phyloP scores from a whole-genome alignment of 1,140 invertebrate species.

The Aradophagus sp. region DNA sequence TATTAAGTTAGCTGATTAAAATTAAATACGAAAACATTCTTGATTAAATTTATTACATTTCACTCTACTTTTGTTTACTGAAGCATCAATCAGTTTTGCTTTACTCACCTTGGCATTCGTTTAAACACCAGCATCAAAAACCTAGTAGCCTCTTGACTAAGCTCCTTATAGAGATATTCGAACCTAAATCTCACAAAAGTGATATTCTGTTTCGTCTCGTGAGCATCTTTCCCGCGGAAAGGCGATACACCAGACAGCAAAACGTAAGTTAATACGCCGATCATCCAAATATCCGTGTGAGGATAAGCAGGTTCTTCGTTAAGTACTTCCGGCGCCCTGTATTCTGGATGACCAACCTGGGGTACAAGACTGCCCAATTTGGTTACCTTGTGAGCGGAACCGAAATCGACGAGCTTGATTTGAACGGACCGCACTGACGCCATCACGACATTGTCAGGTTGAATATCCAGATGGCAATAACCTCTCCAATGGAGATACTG shows the following conservation, averaged over 20 bases:
- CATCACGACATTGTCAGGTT: slow-evolving; percentile 98
- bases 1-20: no score
- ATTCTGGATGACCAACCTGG: slow-evolving; percentile 81
- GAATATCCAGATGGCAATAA: slow-evolving; percentile 93
- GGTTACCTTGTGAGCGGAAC: slow-evolving; percentile 85
- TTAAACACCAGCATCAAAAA: slow-evolving; percentile 98
- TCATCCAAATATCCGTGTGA: slow-evolving; percentile 96
- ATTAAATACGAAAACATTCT: no score
- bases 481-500: slow-evolving; percentile 96
- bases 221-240: slow-evolving; percentile 87
- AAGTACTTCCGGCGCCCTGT: slow-evolving; percentile 93
- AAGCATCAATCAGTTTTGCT: no score
- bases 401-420: slow-evolving; percentile 95
- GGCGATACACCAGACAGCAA: slow-evolving; percentile 95
- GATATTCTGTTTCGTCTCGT: slow-evolving; percentile 93
- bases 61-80: no score
- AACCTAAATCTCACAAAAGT: slow-evolving; percentile 94
- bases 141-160: slow-evolving; percentile 93
- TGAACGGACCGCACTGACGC: slow-evolving; percentile 87
- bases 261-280: slow-evolving; percentile 95
- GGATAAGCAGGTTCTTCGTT: slow-evolving; percentile 89
- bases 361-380: slow-evolving; percentile 85
- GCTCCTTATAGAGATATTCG: slow-evolving; percentile 94
- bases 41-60: no score
- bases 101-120: slow-evolving; percentile 87